Evolutionary conservation across 2,797 vertebrate species (phyloP), one percentile per base, ranked within the genome.

Genomic region (Alcedo atthis): DNA sequence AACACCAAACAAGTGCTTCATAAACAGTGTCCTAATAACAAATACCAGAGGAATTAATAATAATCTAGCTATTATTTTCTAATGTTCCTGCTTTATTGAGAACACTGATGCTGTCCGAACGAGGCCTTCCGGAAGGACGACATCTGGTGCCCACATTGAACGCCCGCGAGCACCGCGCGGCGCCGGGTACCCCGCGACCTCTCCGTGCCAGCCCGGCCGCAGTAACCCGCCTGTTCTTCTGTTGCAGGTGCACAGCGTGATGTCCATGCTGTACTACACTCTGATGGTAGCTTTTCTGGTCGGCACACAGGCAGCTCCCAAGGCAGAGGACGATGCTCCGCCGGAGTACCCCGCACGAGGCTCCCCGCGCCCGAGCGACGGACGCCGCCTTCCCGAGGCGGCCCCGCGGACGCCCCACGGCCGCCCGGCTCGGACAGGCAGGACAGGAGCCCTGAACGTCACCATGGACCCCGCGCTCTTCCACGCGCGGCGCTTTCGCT

Each of bases 211-310:
- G 37, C 37, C 37, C 37, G 37, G 37, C 37, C 37, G 37, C 37
- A 40, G 37, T 40, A 40, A 40, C 37, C 37, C 37, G 37, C 37
- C 37, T 40, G 37, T 40, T 40, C 71, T 97, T 87, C 80, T 53
- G 6, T 97, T 94, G 49, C 96, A 98, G 98, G 97, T 96, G 96
- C 96, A 77, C 77, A 97, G 96, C 97, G 98, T 98, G 97, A 98
- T 99, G 99, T 98, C 98, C 98, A 98, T 99, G 99, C 98, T 98
- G 98, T 99, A 98, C 98, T 98, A 98, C 97, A 98, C 98, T 98
- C 98, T 99, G 98, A 98, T 98, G 97, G 98, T 98, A 98, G 97
- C 98, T 96, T 98, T 99, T 97, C 82, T 99, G 98, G 98, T 99
- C 97, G 98, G 98, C 98, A 98, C 97, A 97, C 98, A 98, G 98